Percentiles rank a stretch among this genome's conserved stretches.
Conservation (phyloP, 2,797 vertebrate species). For the Cynodonichthys magdalenae region DNA sequence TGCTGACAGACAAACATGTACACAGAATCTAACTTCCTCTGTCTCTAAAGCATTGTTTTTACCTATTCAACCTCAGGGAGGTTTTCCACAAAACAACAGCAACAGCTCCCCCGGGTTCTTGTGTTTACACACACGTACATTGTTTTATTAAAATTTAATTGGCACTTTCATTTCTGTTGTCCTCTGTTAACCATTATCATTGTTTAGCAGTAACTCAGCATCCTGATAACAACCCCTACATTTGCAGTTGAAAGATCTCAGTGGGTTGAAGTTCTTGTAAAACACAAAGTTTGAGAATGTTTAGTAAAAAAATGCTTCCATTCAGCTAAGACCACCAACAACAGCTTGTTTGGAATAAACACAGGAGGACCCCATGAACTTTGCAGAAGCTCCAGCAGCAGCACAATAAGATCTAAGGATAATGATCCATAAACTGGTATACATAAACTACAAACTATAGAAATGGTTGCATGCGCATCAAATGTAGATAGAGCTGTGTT, state of each 20-base stretch:
- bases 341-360: conserved; percentile 27
- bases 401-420: conserved; percentile 2
- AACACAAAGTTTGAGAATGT: background rate
- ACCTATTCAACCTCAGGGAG: too few relatives aligned
- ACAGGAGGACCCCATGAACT: conserved; percentile 5
- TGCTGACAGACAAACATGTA: too few relatives aligned
- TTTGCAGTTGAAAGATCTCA: conserved; percentile 13
- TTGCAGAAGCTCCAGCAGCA: background rate
- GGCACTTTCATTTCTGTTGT: background rate
- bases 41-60: too few relatives aligned
- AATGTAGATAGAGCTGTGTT: background rate
- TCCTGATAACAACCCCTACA: conserved; percentile 15
- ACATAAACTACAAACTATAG: conserved; percentile 8
- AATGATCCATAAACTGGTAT: conserved; percentile 1
- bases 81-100: too few relatives aligned
- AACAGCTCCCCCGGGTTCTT: too few relatives aligned
- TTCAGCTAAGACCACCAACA: conserved; percentile 6
- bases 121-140: too few relatives aligned
- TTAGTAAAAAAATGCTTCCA: conserved; percentile 11
- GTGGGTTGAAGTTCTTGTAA: conserved; percentile 10
- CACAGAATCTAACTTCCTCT: too few relatives aligned
- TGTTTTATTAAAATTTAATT: background rate
- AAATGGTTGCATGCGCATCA: conserved; percentile 24
- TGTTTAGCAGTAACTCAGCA: background rate
- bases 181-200: background rate